These are phyloP conservation scores for Leptatherina wallacei DNA, from an alignment of 2,797 vertebrate species.

Conservation along the genomic window DNA sequence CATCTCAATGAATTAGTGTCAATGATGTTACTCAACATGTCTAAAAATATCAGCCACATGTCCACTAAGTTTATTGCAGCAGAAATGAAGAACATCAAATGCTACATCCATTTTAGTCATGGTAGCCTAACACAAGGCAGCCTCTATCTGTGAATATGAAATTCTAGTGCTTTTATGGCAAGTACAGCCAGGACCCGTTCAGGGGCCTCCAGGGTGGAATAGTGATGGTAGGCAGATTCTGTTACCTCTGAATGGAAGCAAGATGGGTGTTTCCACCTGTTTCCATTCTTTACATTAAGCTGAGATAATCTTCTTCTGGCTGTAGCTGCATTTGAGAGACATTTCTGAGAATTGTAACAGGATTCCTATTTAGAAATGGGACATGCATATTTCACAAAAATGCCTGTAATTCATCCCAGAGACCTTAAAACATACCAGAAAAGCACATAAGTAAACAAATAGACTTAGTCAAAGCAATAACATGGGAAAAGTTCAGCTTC, in stretches of 20 bases:
- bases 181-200: not conserved
- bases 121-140: not conserved
- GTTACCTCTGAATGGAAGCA: constrained; percentile 10
- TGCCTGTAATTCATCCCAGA: not conserved
- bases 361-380: not conserved
- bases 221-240: not conserved
- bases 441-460: not conserved
- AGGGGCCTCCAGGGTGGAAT: constrained; percentile 1
- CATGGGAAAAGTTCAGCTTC: constrained; percentile 70
- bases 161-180: not conserved
- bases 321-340: not conserved
- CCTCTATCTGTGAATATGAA: not conserved
- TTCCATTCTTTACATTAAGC: constrained; percentile 15
- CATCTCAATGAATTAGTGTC: not conserved
- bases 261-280: not conserved
- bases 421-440: not conserved
- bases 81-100: not conserved
- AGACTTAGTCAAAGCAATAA: constrained; percentile 34
- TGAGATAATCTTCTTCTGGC: constrained; percentile 2
- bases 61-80: not conserved
- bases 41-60: not conserved
- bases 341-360: not conserved
- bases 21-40: not conserved
- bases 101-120: not conserved
- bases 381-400: not conserved